Evolutionary conservation across 2,888 invertebrate genomes (phyloP).

Genomic region (Bombylius major): DNA sequence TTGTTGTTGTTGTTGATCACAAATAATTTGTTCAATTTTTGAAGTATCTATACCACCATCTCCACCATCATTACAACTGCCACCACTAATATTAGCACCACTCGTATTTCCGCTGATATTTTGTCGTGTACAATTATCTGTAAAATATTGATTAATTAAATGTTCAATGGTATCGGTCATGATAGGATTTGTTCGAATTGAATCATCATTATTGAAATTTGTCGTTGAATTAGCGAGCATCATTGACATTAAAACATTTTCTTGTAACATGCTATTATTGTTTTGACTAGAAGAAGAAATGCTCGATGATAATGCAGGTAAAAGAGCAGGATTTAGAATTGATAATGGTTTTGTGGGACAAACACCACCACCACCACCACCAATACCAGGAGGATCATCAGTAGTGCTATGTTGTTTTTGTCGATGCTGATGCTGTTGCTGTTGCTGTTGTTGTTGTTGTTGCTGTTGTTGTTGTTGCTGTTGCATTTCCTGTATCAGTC

Average conservation of each 20-base stretch:
- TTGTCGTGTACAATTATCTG: constrained; percentile 14
- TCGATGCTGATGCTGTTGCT: background rate
- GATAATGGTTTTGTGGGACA: background rate
- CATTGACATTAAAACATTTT: background rate
- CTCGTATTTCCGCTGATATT: background rate
- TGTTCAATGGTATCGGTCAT: constrained; percentile 14
- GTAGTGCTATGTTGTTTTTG: background rate
- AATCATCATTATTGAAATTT: background rate
- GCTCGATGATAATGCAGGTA: background rate
- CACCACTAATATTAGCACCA: no score
- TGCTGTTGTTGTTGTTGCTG: constrained; percentile 9
- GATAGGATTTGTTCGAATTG: background rate
- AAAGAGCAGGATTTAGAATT: background rate
- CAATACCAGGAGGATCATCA: no score
- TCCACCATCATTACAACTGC: background rate
- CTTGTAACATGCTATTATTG: background rate
- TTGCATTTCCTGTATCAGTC: constrained; percentile 13
- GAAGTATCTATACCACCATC: constrained; percentile 1
- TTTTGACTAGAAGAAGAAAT: background rate
- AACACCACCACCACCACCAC: background rate
- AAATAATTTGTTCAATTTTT: background rate
- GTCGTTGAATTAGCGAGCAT: background rate
- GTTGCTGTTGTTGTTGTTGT: constrained; percentile 9
- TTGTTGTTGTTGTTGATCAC: constrained; percentile 7
- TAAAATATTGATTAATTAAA: constrained; percentile 16